A percentile compares a stretch with the other conserved stretches of the same genome.
Conservation (phyloP, 2,113 vertebrate genomes). For the Vidua chalybeata region DNA sequence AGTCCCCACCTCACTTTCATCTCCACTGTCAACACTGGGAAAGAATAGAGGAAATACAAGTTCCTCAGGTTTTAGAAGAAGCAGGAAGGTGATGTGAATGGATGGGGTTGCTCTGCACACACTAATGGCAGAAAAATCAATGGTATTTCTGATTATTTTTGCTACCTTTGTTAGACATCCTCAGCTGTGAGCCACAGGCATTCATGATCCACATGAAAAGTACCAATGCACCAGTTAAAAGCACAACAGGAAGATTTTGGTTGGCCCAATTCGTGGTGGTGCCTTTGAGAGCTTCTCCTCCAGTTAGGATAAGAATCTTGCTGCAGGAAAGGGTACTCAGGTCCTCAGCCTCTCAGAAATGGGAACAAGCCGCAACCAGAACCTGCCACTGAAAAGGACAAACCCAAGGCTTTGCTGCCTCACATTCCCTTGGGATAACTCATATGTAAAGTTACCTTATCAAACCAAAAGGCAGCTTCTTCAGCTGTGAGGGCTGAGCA, state of each 20-base stretch:
- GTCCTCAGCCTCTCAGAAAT: background rate
- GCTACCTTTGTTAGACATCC: background rate
- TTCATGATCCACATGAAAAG: background rate
- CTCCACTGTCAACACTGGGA: background rate
- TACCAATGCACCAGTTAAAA: background rate
- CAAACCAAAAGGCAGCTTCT: background rate
- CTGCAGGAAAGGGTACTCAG: background rate
- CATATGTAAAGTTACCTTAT: background rate
- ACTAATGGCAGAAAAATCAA: background rate
- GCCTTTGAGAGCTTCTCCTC: background rate
- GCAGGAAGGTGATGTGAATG: background rate
- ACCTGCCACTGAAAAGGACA: background rate
- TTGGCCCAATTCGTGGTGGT: background rate
- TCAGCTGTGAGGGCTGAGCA: background rate
- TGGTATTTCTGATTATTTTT: background rate
- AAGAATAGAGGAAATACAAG: background rate
- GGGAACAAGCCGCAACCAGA: background rate
- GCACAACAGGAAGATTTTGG: background rate
- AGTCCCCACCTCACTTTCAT: background rate
- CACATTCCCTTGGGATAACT: background rate
- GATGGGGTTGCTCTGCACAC: background rate
- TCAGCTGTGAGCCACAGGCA: background rate
- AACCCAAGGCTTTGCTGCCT: background rate
- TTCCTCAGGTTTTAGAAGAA: background rate
- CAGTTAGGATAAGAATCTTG: background rate